Evolutionary conservation across 35 echinoderm and acorn worm species (phyloP), one percentile per base, ranked within the genome.

Genomic region (Lytechinus variegatus): DNA sequence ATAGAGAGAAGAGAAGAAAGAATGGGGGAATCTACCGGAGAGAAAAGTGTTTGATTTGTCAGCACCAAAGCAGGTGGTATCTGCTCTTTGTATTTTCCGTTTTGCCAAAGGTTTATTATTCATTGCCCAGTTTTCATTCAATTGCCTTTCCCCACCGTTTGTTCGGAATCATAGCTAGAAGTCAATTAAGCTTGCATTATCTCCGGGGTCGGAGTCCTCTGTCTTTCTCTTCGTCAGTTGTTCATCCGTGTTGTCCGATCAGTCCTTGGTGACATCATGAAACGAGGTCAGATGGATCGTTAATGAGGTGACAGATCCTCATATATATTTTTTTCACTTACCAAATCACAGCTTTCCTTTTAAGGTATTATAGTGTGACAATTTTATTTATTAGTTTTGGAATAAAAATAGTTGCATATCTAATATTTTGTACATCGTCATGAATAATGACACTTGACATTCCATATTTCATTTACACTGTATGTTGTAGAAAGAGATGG

Each of bases 1-100:
- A 90, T 54, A 29, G 4, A 54, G 3, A n/a, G 66, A 54, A 54
- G 28, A 54, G 88, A 33, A 54, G 2, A 54, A 90, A 90, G 28
- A 90, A 90, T 8, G 88, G 13, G 27, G 33, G 88, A 21, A 90
- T 13, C 28, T 90, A 13, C 28, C 88, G 6, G 88, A 90, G 88
- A 9, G 88, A 90, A 21, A 90, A 90, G 88, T 90, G 88, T 90
- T 90, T 90, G 88, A 90, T 90, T 90, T 90, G 88, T 90, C 88
- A 90, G 88, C 88, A 54, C 88, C 10, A 52, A 10, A 21, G 88
- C 88, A 90, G 88, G 88, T 90, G 88, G 88, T 52, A 90, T 90
- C 52, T 90, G 8, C 16, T 8, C 27, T 52, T 12, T 52, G 52
- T 33, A 90, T 90, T 90, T 90, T 90, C 88, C 88, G 88, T 54